Percentiles rank a stretch among this genome's conserved stretches.
These are phyloP conservation scores for Ochlodes sylvanus DNA, from an alignment of 2,888 invertebrate species.

Conservation along the genomic window DNA sequence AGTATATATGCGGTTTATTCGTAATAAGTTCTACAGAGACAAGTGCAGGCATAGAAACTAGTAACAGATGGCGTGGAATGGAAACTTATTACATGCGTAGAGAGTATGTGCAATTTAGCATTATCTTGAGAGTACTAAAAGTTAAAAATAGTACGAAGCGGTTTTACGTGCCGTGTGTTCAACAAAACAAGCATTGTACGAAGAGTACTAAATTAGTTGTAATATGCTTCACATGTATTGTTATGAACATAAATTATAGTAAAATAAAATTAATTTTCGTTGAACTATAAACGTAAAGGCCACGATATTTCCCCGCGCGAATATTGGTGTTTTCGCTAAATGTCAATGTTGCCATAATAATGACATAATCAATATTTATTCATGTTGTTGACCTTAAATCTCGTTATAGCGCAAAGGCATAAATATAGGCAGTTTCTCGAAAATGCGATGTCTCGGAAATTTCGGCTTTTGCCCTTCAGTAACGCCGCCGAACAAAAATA, in stretches of 20 bases:
- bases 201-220: too few species aligned
- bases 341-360: constrained; percentile 46
- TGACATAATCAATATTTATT: constrained; percentile 14
- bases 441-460: constrained; percentile 20
- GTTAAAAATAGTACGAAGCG: constrained; percentile 8
- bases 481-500: constrained; percentile 56
- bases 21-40: too few species aligned
- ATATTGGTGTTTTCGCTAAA: constrained; percentile 41
- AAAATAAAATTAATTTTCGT: neutral
- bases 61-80: too few species aligned
- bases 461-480: constrained; percentile 14
- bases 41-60: too few species aligned
- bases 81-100: too few species aligned
- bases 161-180: neutral
- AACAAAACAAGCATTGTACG: neutral
- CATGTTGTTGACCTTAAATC: constrained; percentile 15
- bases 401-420: neutral
- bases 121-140: constrained; percentile 7
- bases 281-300: constrained; percentile 33
- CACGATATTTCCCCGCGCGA: constrained; percentile 34
- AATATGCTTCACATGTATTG: too few species aligned
- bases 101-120: neutral
- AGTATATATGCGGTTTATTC: too few species aligned
- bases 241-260: too few species aligned
- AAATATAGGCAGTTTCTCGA: neutral